phyloP scores from a whole-genome alignment of 2,113 vertebrate species.

The Mirounga angustirostris region DNA sequence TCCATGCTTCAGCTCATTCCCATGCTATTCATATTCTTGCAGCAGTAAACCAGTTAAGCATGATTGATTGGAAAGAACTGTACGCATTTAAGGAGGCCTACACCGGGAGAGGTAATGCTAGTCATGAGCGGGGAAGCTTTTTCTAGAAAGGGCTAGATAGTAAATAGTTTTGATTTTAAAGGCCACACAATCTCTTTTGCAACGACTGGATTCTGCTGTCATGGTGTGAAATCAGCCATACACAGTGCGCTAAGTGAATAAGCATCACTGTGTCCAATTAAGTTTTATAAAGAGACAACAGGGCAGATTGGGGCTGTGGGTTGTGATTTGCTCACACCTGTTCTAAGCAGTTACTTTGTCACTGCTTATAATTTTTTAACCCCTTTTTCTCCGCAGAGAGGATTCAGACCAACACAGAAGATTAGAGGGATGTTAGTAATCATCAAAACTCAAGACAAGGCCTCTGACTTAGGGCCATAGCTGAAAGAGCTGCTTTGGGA shows the following conservation, averaged over 20 bases:
- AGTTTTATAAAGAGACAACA: not conserved
- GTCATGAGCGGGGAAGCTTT: not conserved
- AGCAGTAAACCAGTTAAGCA: not conserved
- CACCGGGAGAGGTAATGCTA: not conserved
- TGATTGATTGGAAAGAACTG: not conserved
- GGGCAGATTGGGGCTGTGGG: not conserved
- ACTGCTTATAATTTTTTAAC: not conserved
- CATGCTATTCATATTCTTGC: not conserved
- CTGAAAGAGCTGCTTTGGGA: not conserved
- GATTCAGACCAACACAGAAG: not conserved
- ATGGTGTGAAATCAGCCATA: not conserved
- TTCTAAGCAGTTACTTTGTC: not conserved
- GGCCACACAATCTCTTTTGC: not conserved
- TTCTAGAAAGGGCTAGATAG: not conserved
- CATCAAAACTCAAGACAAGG: not conserved
- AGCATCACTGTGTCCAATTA: not conserved
- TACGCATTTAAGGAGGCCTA: not conserved
- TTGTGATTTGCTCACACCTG: not conserved
- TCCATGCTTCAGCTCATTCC: not conserved
- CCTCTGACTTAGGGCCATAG: not conserved
- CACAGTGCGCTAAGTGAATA: not conserved
- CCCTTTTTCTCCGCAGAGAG: not conserved
- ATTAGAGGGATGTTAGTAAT: not conserved
- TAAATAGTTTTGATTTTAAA: not conserved
- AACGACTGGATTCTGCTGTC: not conserved